A percentile compares a stretch with the other conserved stretches of the same genome.
phyloP scores from a whole-genome alignment of 2,888 invertebrate species.

The Dicyrtomina minuta region DNA sequence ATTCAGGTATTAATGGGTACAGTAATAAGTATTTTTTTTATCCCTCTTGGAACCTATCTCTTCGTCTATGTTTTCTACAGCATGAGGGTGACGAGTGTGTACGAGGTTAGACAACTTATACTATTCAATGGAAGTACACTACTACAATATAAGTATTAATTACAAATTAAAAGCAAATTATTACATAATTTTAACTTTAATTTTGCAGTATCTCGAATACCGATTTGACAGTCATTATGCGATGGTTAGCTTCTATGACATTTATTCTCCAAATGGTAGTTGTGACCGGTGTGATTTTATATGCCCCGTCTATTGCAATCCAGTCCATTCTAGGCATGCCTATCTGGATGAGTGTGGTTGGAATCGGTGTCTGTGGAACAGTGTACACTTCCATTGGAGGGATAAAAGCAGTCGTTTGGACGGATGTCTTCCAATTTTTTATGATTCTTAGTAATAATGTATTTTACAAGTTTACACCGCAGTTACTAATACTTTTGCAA shows the following conservation, averaged over 20 bases:
- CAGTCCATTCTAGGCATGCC: not conserved
- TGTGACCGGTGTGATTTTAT: slow-evolving; percentile 54
- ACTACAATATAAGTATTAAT: too few relatives aligned
- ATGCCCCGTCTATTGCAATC: slow-evolving; percentile 41
- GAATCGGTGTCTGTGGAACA: slow-evolving; percentile 54
- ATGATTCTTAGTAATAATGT: slow-evolving; percentile 28
- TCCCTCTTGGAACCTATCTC: slow-evolving; percentile 47
- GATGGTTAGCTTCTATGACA: slow-evolving; percentile 43
- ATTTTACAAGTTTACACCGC: too few relatives aligned
- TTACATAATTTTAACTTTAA: not conserved
- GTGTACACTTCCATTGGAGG: slow-evolving; percentile 57
- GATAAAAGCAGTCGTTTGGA: slow-evolving; percentile 46
- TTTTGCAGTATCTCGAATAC: slow-evolving; percentile 44
- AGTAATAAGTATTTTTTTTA: slow-evolving; percentile 35
- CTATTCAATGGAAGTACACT: too few relatives aligned
- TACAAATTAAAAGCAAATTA: too few relatives aligned
- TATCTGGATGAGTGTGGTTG: slow-evolving; percentile 55
- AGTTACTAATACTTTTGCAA: too few relatives aligned
- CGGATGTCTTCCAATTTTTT: slow-evolving; percentile 45
- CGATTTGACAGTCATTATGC: slow-evolving; percentile 41
- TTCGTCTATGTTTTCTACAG: slow-evolving; percentile 50
- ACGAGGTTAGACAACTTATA: slow-evolving; percentile 40
- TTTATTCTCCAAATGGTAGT: slow-evolving; percentile 46
- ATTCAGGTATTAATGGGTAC: slow-evolving; percentile 48
- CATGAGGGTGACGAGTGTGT: slow-evolving; percentile 51